A percentile compares a stretch with the other conserved stretches of the same genome.
phyloP scores from a whole-genome alignment of 2,888 invertebrate species.

The Synanthedon tipuliformis region DNA sequence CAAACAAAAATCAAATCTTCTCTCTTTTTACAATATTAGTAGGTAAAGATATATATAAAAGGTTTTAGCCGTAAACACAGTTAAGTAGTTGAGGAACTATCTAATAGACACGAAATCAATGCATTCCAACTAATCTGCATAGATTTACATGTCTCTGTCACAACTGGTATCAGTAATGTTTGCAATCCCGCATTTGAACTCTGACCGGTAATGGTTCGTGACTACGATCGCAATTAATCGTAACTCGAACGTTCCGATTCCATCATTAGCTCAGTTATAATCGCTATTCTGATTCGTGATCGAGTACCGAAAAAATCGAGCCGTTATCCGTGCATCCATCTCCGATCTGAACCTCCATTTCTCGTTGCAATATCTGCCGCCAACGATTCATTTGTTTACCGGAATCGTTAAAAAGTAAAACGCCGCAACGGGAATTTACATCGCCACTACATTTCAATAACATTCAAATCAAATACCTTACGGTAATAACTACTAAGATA shows the following conservation, averaged over 20 bases:
- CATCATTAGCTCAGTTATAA: conserved; percentile 27
- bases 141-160: conserved; percentile 1
- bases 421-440: background rate
- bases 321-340: conserved; percentile 35
- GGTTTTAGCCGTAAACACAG: too few relatives aligned
- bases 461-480: background rate
- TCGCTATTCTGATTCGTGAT: conserved; percentile 35
- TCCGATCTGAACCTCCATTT: conserved; percentile 17
- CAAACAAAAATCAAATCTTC: too few relatives aligned
- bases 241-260: conserved; percentile 6
- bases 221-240: conserved; percentile 32
- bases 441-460: too few relatives aligned
- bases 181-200: conserved; percentile 11
- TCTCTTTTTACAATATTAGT: too few relatives aligned
- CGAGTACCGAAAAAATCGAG: conserved; percentile 15
- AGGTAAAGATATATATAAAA: too few relatives aligned
- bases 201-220: conserved; percentile 24
- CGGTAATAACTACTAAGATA: background rate
- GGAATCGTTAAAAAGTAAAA: background rate
- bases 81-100: too few relatives aligned
- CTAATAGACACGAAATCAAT: background rate
- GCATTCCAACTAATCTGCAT: conserved; percentile 2
- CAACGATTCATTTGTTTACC: conserved; percentile 4
- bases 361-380: conserved; percentile 15
- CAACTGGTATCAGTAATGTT: background rate